Conservation (phyloP, 2,888 invertebrate genomes). For the Tetranychus truncatus region DNA sequence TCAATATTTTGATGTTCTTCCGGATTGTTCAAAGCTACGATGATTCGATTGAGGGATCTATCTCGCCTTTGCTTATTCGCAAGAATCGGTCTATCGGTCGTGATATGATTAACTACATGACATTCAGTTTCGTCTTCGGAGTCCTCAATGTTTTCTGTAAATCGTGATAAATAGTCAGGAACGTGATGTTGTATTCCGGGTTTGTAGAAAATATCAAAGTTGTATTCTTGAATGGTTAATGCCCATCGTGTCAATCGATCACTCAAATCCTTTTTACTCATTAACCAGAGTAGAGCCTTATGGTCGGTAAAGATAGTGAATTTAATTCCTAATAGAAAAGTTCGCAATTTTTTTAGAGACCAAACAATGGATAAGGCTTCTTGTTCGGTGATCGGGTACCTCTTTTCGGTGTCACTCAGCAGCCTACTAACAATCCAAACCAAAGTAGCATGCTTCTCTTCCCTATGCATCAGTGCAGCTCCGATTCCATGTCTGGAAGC, state of each 20-base stretch:
- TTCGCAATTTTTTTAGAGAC: conserved; percentile 10
- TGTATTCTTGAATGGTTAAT: neutral
- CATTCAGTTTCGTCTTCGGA: no score
- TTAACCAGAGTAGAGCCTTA: neutral
- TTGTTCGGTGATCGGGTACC: conserved; percentile 25
- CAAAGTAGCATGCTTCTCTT: conserved; percentile 18
- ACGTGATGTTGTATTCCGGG: neutral
- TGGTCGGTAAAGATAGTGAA: neutral
- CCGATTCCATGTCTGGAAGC: neutral
- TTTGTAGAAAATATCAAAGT: neutral
- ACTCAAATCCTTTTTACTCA: neutral
- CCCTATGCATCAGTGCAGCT: neutral
- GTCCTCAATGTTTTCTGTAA: neutral
- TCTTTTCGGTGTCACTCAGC: conserved; percentile 24
- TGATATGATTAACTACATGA: no score
- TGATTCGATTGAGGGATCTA: neutral
- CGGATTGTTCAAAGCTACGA: neutral
- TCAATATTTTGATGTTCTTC: neutral
- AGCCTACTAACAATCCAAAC: conserved; percentile 17
- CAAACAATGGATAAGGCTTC: conserved; percentile 25
- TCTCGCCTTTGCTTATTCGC: neutral
- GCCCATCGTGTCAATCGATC: neutral
- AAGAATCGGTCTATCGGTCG: no score
- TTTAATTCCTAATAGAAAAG: neutral
- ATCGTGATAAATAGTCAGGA: neutral